Evolutionary conservation across 2,113 vertebrate genomes (phyloP), one percentile per base, ranked within the genome.

Genomic region (Phodopus roborovskii): DNA sequence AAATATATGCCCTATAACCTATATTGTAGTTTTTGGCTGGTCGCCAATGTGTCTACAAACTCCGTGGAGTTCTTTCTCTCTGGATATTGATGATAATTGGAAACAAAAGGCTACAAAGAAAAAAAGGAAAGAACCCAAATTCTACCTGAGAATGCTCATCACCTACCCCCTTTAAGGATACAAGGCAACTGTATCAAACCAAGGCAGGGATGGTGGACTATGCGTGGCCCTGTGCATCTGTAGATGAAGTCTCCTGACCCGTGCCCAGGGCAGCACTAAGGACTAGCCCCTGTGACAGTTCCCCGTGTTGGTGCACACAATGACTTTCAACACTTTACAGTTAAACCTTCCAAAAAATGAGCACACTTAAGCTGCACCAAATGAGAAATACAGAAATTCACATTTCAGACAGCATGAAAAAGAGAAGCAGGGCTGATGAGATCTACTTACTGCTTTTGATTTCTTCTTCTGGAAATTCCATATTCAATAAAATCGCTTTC

Each of bases 401-500:
- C 58, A 92, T 92, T 94, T 96, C 24, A 87, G 56, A 90, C 95
- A 87, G 53, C 26, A 62, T 45, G 3, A 64, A 90, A 89, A 84
- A 50, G 28, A 79, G 62, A 82, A 82, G 15, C 74, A 85, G 33
- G 42, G 53, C 22, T 45, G 13, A 2, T 16, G 5, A 92, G 13
- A 58, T 58, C 36, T 75, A 56, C 16, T 42, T 87, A 84, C 36
- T 60, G 66, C 33, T 60, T 92, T 95, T 86, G 56, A 13, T 79
- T 95, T 90, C 45, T 92, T 88, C 45, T 17, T 84, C 56, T 82
- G 24, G 91, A 90, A 81, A 79, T 11, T 75, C 68, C 6, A 64
- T 26, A 79, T 70, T 94, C 30, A 60, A 15, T 77, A 79, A 94
- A 53, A 82, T 53, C 7, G 2, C 30, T 53, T 68, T 68, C 30